Evolutionary conservation across 2,888 invertebrate species (phyloP), one percentile per base, ranked within the genome.

Genomic region (Germaria angustata): DNA sequence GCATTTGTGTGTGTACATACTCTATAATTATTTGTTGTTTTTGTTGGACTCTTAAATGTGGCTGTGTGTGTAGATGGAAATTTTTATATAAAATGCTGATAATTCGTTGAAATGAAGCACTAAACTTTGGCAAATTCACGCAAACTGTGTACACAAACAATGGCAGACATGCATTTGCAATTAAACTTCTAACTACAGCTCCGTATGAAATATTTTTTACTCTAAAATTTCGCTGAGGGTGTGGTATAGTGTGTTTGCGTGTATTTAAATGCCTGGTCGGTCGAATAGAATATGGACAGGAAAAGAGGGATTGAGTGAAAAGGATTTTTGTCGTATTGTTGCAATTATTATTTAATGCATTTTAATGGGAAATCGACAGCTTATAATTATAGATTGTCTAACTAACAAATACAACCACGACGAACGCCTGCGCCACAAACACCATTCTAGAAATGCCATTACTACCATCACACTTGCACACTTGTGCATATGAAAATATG

Each of bases 71-170:
- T 28, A 6, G 4, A 28, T 28, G 28, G 6, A 28, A 28, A 80
- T 63, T 68, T 80, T 71, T 76, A 65, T 75, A 78, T 61, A 75
- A 76, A 82, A 82, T 82, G 80, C 71, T 84, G 85, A 81, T 85
- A 85, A 85, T 84, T 85, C 85, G 85, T 59, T 86, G 87, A 87
- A 88, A 89, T 88, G 87, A 88, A 87, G 89, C 87, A 87, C 89
- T 89, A 89, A 89, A 90, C 90, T 89, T 90, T 89, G 86, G 88
- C 89, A 89, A 90, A 90, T 89, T 89, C 90, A 90, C 89, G 90
- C 89, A 88, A 89, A 84, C 78, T 80, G 61, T 68, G 59, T 69
- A 65, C 73, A 81, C 72, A 76, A 79, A 78, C 73, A 78, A 75
- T 66, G 71, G 63, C 63, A 79, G 79, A 82, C 82, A 82, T 82